A percentile compares a stretch with the other conserved stretches of the same genome.
These are phyloP conservation scores for Henricia sp. DNA, from an alignment of 53 echinoderm and acorn worm genomes.

Conservation along the genomic window DNA sequence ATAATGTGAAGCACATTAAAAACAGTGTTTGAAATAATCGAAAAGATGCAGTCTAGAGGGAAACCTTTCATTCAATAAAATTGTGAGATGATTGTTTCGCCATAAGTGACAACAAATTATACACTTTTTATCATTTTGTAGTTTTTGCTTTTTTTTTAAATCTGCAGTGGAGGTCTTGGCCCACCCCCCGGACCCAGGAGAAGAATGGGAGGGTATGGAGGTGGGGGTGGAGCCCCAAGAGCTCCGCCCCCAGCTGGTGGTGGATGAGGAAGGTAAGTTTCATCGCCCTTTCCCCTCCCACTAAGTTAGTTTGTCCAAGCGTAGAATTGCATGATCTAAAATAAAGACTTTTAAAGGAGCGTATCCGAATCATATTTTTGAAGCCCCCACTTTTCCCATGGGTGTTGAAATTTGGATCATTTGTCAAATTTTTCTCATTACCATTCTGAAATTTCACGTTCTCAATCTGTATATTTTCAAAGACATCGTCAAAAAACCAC, in stretches of 20 bases:
- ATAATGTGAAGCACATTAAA: no score
- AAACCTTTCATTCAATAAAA: neutral
- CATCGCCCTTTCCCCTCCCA: neutral
- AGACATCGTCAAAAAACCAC: no score
- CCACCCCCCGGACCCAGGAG: slow-evolving; percentile 93
- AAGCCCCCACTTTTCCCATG: no score
- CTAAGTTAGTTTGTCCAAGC: neutral
- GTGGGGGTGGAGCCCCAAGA: slow-evolving; percentile 71
- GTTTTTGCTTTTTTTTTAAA: neutral
- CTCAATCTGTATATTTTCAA: no score
- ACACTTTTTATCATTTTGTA: neutral
- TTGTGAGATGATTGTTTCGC: neutral
- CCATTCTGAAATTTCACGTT: no score
- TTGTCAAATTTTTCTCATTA: no score
- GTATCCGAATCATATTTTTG: no score
- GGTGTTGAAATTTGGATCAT: no score
- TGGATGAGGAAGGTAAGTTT: slow-evolving; percentile 98
- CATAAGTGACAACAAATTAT: neutral
- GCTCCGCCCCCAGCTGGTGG: slow-evolving; percentile 91
- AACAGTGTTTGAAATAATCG: no score
- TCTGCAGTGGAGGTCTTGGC: slow-evolving; percentile 11
- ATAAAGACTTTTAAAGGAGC: no score
- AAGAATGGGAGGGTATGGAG: slow-evolving; percentile 95
- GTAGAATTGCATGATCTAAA: no score
- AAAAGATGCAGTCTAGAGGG: neutral